Base-by-base conservation (phyloP, 2,113 vertebrate species). In the Brachyhypopomus occidentalis region DNA sequence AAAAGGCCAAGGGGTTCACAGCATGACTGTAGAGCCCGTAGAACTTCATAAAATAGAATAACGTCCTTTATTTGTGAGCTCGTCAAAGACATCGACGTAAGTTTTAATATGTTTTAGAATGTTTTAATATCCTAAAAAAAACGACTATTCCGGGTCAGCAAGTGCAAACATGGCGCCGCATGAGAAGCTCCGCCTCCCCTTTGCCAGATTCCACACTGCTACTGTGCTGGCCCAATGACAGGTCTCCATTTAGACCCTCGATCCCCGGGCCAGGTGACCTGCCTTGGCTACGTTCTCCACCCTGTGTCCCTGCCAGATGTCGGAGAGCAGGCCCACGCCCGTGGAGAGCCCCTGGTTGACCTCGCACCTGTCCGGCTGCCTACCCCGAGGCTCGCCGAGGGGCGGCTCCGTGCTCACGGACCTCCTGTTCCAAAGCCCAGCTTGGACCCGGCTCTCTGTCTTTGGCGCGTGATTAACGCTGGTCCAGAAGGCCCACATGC, bases 401-500 rank as follows among this genome's bases (percentile, higher is more conserved):
- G 56, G 67, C 16, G 17, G 16, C 20, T 67, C 64, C 16, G 41
- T 80, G 79, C 84, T 80, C 77, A 77, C 72, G 23, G 36, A 63
- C 45, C 30, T 1, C 22, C 25, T 60, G 56, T 38, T 25, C 72
- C 30, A 3, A 5, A 48, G 63, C 82, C 69, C 52, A 56, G 23
- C 59, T 67, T 30, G 69, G 67, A 72, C 76, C 67, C 59, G 41
- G 60, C 27, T 77, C 77, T 77, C 77, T 22, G 23, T 73, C 55
- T 8, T 36, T 80, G 78, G 75, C 81, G 80, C 56, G 22, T 80
- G 83, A 78, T 86, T 83, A 81, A 81, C 78, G 70, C 78, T 55
- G 70, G 84, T 74, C 74, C 72, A 34, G 62, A 78, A 56, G n/a
- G 75, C 78, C 23, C 69, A 78, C 34, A 71, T 30, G 62, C 56